Evolutionary conservation across 2,888 invertebrate genomes (phyloP).

Genomic region (Calameuta pallipes): DNA sequence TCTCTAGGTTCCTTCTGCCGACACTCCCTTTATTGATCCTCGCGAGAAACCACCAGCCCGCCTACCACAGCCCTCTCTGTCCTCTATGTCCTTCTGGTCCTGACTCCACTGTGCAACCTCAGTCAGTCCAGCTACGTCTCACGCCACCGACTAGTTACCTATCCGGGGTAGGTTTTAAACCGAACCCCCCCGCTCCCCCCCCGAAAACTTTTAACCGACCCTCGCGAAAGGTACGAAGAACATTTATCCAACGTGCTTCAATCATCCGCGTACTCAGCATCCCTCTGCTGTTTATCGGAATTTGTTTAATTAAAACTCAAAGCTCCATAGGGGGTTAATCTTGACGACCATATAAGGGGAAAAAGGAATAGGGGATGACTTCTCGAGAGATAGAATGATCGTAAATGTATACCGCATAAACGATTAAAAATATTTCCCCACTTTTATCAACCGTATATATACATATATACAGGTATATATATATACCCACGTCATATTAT

Average conservation of each 20-base stretch:
- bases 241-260: conserved; percentile 49
- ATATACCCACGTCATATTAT: neutral
- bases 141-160: conserved; percentile 46
- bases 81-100: conserved; percentile 30
- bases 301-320: conserved; percentile 44
- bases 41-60: conserved; percentile 20
- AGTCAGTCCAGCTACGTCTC: neutral
- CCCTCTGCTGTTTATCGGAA: conserved; percentile 47
- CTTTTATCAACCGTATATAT: neutral
- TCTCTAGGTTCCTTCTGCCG: conserved; percentile 43
- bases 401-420: neutral
- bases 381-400: neutral
- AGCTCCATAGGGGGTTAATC: neutral
- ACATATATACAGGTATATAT: no score
- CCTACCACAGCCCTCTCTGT: conserved; percentile 25
- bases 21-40: conserved; percentile 64
- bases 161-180: conserved; percentile 31
- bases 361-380: neutral
- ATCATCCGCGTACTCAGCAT: conserved; percentile 47
- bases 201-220: conserved; percentile 6
- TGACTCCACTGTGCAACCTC: neutral
- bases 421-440: neutral
- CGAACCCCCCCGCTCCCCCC: conserved; percentile 19
- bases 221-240: conserved; percentile 24
- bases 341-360: neutral